Evolutionary conservation across 1,140 invertebrate species (phyloP), one percentile per base, ranked within the genome.

Genomic region (Procambarus clarkii): DNA sequence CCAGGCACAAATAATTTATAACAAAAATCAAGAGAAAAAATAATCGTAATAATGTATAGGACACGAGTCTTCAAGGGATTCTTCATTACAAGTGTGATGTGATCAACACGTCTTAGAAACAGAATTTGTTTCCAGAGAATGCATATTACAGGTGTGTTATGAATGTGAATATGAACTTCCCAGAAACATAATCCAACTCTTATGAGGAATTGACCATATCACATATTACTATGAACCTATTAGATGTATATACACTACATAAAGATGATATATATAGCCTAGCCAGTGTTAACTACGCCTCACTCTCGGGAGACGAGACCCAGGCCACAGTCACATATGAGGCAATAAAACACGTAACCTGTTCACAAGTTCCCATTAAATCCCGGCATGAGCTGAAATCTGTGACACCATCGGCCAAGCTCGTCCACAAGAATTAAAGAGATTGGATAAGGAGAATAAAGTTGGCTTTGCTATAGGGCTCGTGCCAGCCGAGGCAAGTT

Each of bases 181-280:
- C 46, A 60, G 89, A 91, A 91, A 91, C 58, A 79, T 13, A 46
- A 91, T 45, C n/a, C 44, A 85, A 76, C 9, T 69, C 44, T 50
- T 50, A 44, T 64, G 5, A 69, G 64, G 34, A 13, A 80, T 60
- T 85, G 82, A 86, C 86, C 83, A 86, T 69, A 85, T 77, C 54
- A 86, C 83, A 91, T 54, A 44, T 46, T 34, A 85, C 89, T 91
- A 84, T 64, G 77, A 85, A 69, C 89, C 82, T 91, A 91, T 91
- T 46, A 85, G 82, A 91, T 86, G 89, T 91, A 91, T 91, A 86
- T 86, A 86, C 89, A 91, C 89, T 90, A 90, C 81, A 90, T 90
- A 90, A 90, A 84, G 77, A 64, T 64, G 80, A 90, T 77, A 83
- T 84, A 90, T 90, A 90, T 89, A 87, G 21, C 84, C 84, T 87